Evolutionary conservation across 2,888 invertebrate genomes (phyloP), one percentile per base, ranked within the genome.

Genomic region (Slavum lentiscoides): DNA sequence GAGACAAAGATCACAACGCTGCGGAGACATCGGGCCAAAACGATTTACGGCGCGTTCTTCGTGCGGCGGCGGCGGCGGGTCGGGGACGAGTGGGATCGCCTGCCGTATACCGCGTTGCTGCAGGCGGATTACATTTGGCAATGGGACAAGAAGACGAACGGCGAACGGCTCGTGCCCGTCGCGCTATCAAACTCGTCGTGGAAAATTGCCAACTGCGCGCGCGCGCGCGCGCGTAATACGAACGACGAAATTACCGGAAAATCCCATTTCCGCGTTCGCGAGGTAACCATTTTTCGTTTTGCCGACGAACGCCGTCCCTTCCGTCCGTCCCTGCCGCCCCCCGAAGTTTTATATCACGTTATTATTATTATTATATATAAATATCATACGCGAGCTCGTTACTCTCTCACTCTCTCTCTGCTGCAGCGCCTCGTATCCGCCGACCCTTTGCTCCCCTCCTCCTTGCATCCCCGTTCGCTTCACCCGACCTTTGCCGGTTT

Each of bases 41-140:
- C 75, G 76, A 74, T 67, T 75, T 30, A 30, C 30, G 30, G 30
- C 62, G 68, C 53, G 76, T 81, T 64, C 43, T 58, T 13, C 17
- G 58, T 19, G 49, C 53, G 17, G n/a, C n/a, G 39, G 58, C 81
- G 83, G 84, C 83, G 83, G 83, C 84, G 84, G 84, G 84, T 84
- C 84, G 84, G 84, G 84, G 72, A 77, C 81, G 82, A 77, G 30
- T 2, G 30, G 30, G 30, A 30, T 30, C 30, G 21, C 62, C 62
- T 30, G 21, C 62, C 62, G 39, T 62, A 21, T 30, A 30, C 53
- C 62, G 23, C 62, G 23, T 69, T 39, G 70, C 62, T 17, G 30
- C 30, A 30, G 77, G 55, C n/a, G 70, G 70, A 80, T 80, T 80
- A 80, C 77, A 80, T 62, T 80, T 80, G 77, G 77, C 77, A 80